These are phyloP conservation scores for Melanerpes aurifrons DNA, from an alignment of 2,113 vertebrate genomes.

Conservation along the genomic window DNA sequence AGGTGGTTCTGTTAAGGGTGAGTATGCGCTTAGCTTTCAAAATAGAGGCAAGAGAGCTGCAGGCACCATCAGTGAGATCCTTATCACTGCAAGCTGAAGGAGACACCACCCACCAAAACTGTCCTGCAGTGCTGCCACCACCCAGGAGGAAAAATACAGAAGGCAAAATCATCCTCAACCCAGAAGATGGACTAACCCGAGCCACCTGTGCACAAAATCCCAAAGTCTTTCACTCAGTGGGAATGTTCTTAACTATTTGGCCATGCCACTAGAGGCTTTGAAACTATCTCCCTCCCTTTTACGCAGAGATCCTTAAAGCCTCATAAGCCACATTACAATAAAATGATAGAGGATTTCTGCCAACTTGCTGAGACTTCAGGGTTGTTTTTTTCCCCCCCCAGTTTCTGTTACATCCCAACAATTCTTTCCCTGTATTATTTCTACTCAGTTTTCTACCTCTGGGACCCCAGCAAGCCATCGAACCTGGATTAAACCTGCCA, in stretches of 20 bases:
- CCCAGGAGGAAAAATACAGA: background rate
- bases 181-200: background rate
- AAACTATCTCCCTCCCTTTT: background rate
- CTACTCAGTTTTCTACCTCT: conserved; percentile 34
- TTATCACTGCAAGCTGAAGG: background rate
- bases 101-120: background rate
- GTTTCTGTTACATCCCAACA: background rate
- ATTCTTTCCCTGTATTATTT: conserved; percentile 20
- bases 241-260: background rate
- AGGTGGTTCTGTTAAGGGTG: background rate
- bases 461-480: conserved; percentile 10
- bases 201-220: background rate
- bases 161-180: background rate
- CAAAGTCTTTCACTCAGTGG: background rate
- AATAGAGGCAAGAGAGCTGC: background rate
- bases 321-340: background rate
- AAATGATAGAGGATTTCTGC: background rate
- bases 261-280: background rate
- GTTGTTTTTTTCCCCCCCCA: fast-evolving
- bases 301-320: background rate
- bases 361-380: conserved; percentile 6
- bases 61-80: background rate
- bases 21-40: background rate
- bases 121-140: background rate
- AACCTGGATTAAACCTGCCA: conserved; percentile 46